Evolutionary conservation across 1,140 invertebrate genomes (phyloP).

Genomic region (Pygmarrhopalites habei): DNA sequence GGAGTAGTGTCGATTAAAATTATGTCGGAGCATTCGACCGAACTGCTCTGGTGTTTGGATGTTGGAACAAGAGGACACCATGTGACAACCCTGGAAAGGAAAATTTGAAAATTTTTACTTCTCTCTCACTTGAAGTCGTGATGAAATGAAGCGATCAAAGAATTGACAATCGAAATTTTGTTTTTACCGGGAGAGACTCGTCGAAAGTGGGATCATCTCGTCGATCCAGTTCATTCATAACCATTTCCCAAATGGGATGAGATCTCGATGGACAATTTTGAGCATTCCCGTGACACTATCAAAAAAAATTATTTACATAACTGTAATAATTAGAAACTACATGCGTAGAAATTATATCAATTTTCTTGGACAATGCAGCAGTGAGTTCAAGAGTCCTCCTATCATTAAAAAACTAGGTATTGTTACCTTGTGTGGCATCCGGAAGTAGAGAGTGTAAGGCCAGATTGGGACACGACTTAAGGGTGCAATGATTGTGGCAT

Average conservation of each 20-base stretch:
- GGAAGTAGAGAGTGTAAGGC: constrained; percentile 88
- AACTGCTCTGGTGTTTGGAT: constrained; percentile 83
- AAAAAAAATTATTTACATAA: too few species aligned
- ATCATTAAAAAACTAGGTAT: too few species aligned
- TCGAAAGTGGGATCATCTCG: constrained; percentile 85
- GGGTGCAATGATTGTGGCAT: constrained; percentile 85
- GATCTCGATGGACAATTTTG: constrained; percentile 83
- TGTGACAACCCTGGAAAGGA: constrained; percentile 47
- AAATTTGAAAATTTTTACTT: too few species aligned
- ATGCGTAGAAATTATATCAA: too few species aligned
- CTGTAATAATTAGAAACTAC: too few species aligned
- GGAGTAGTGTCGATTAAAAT: constrained; percentile 87
- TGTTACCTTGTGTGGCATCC: constrained; percentile 82
- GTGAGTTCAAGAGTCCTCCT: too few species aligned
- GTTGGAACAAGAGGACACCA: constrained; percentile 81
- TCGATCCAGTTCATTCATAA: constrained; percentile 88
- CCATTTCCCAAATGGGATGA: constrained; percentile 91
- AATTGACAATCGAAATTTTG: too few species aligned
- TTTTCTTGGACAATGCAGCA: too few species aligned
- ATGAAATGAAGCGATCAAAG: too few species aligned
- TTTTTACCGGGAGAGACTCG: constrained; percentile 77
- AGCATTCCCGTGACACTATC: constrained; percentile 86
- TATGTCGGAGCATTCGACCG: constrained; percentile 70
- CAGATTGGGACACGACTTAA: constrained; percentile 81
- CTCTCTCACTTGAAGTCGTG: too few species aligned